Evolutionary conservation across 2,888 invertebrate genomes (phyloP), one percentile per base, ranked within the genome.

Genomic region (Rotaria sp.): DNA sequence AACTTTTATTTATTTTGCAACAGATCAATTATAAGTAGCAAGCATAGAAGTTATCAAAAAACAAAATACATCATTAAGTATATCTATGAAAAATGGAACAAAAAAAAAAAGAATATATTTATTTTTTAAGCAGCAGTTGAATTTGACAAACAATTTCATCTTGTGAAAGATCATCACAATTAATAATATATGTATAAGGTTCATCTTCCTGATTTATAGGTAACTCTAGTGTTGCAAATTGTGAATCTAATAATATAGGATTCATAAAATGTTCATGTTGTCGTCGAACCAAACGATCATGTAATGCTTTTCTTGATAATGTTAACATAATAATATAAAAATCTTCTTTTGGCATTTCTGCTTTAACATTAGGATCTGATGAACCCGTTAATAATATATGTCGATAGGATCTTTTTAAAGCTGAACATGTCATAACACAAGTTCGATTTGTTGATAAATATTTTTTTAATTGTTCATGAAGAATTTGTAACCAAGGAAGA

Each of bases 341-440:
- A 74, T 85, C 35, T 84, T 26, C 59, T 57, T 35, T 30, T 84
- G 75, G 35, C 21, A 35, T 35, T 21, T 67, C 38, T 21, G 3
- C 35, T 21, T 13, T 21, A 21, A 15, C 8, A 21, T 67, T 7
- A 21, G 67, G 67, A 67, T 67, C 84, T 57, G 87, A 50, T 26
- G 84, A 50, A 38, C 88, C 88, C 30, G 74, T 48, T n/a, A 88
- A 75, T 24, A 90, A 86, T 52, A 89, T 87, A 13, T 89, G 86
- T 86, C 91, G 88, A 88, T 91, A 91, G 11, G 57, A 50, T 75
- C 88, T 88, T 88, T 90, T 91, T 84, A 91, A 88, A 4, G 91
- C 90, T n/a, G 91, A 91, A 87, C 91, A 91, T 8, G 90, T 89
- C 26, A 91, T 88, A 41, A 89, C 88, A 30, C 87, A 88, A 84